phyloP scores from a whole-genome alignment of 2,888 invertebrate genomes.

The Craniophora ligustri region DNA sequence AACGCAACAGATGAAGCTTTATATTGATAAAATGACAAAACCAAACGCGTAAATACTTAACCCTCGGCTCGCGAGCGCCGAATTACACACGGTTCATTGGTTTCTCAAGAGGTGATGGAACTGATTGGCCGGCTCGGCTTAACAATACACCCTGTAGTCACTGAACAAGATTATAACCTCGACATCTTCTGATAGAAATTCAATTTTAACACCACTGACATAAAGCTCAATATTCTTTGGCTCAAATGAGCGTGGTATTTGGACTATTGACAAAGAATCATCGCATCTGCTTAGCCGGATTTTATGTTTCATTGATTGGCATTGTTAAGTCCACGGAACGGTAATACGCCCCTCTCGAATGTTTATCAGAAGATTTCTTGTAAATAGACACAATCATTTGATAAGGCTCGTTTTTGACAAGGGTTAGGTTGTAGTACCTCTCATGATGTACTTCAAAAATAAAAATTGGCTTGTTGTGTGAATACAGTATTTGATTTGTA shows the following conservation, averaged over 20 bases:
- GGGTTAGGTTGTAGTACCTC: constrained; percentile 46
- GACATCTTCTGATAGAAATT: constrained; percentile 14
- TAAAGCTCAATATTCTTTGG: constrained; percentile 44
- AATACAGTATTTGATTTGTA: constrained; percentile 25
- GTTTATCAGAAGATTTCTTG: constrained; percentile 64
- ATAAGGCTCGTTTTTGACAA: constrained; percentile 61
- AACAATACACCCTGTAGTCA: constrained; percentile 73
- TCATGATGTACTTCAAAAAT: constrained; percentile 34
- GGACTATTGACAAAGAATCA: constrained; percentile 62
- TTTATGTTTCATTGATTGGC: constrained; percentile 86
- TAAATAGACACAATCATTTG: constrained; percentile 78
- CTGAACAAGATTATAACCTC: constrained; percentile 55
- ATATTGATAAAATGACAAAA: constrained; percentile 82
- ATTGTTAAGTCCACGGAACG: constrained; percentile 78
- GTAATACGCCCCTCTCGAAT: constrained; percentile 64
- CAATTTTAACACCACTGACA: constrained; percentile 27
- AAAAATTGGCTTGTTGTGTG: constrained; percentile 18
- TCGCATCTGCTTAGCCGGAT: constrained; percentile 83
- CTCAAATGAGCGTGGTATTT: constrained; percentile 49
- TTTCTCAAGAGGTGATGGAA: constrained; percentile 84
- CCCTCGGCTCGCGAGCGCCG: constrained; percentile 72
- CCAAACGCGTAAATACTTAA: constrained; percentile 82
- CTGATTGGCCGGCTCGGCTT: constrained; percentile 85
- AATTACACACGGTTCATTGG: constrained; percentile 84
- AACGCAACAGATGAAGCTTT: constrained; percentile 61